These are phyloP conservation scores for Origma solitaria DNA, from an alignment of 2,113 vertebrate genomes.

Conservation along the genomic window DNA sequence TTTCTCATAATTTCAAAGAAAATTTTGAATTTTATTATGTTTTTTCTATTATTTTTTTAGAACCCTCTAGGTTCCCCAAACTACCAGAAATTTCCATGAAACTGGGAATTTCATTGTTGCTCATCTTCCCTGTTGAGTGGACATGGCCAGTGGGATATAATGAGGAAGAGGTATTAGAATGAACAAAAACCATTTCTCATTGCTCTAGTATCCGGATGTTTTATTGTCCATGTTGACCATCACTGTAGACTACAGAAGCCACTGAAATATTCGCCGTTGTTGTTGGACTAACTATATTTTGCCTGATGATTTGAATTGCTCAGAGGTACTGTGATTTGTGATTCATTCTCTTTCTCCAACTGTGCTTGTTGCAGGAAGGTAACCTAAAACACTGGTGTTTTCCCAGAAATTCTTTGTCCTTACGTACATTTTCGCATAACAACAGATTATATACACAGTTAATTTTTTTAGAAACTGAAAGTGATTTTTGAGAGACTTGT, in stretches of 20 bases:
- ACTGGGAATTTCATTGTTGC: not conserved
- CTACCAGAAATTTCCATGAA: not conserved
- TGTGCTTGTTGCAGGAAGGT: not conserved
- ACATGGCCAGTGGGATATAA: not conserved
- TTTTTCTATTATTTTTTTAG: not conserved
- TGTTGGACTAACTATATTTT: not conserved
- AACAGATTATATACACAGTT: not conserved
- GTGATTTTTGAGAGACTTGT: not conserved
- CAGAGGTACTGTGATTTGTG: not conserved
- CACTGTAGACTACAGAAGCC: not conserved
- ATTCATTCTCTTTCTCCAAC: not conserved
- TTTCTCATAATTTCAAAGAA: not conserved
- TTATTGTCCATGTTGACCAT: not conserved
- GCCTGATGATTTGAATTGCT: not conserved
- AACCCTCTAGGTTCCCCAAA: rapidly evolving
- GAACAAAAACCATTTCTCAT: not conserved
- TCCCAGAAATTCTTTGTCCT: not conserved
- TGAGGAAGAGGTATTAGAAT: not conserved
- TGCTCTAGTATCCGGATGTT: not conserved
- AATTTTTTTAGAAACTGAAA: not conserved
- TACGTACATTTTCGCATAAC: not conserved
- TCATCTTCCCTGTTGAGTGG: not conserved
- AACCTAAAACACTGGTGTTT: not conserved
- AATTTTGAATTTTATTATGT: not conserved
- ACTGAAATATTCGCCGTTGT: not conserved